A percentile compares a stretch with the other conserved stretches of the same genome.
Conservation (phyloP, 2,797 vertebrate genomes). For the Chrysocyon brachyurus region DNA sequence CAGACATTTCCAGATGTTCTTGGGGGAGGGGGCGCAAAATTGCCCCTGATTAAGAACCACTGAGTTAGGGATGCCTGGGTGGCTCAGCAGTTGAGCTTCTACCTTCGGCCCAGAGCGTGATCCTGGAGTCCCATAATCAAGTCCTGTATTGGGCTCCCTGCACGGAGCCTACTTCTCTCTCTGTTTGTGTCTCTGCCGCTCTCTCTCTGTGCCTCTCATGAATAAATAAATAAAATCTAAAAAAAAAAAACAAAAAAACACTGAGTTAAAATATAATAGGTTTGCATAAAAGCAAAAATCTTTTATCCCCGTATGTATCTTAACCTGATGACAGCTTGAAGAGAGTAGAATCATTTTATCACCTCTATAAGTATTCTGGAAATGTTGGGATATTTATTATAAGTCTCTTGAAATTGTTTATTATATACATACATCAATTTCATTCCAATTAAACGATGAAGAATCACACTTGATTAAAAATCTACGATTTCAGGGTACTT, state of each 20-base stretch:
- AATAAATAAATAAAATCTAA: no score
- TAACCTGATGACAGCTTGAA: not conserved
- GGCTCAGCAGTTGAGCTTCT: no score
- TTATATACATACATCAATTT: not conserved
- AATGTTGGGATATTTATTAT: not conserved
- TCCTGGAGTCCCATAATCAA: no score
- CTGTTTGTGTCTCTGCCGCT: no score
- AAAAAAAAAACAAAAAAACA: not conserved
- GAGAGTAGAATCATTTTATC: not conserved
- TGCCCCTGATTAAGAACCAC: not conserved
- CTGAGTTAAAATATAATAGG: not conserved
- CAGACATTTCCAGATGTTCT: not conserved
- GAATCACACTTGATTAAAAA: slow-evolving; percentile 29
- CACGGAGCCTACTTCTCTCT: no score
- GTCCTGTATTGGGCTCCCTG: no score
- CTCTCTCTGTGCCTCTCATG: no score
- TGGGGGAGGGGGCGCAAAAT: not conserved
- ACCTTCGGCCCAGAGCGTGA: no score
- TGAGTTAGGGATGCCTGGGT: not conserved
- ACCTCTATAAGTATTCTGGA: not conserved
- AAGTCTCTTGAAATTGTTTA: not conserved
- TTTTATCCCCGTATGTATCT: not conserved
- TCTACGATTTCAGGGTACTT: not conserved
- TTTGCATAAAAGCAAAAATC: not conserved
- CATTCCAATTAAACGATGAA: not conserved